Conservation (phyloP, 2,797 vertebrate species). For the Thamnophis elegans region DNA sequence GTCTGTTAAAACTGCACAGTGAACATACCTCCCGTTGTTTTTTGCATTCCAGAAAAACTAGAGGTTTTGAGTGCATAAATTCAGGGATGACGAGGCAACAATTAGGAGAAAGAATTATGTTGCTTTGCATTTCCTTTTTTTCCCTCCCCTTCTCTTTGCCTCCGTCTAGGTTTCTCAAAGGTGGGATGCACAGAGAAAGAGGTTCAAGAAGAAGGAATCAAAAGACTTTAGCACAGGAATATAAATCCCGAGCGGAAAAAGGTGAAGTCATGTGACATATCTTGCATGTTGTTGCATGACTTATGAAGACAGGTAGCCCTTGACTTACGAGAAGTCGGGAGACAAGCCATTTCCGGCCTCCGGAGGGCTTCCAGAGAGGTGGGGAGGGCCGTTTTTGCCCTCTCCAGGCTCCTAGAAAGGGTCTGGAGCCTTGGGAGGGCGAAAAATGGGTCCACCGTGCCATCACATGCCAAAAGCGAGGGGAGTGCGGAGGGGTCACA, state of each 20-base stretch:
- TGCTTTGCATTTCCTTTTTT: background rate
- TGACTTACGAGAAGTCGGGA: no score
- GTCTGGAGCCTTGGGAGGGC: no score
- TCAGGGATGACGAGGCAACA: background rate
- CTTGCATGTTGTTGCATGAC: background rate
- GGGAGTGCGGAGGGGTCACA: no score
- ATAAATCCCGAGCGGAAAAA: no score
- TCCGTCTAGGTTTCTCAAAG: background rate
- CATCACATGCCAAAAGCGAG: no score
- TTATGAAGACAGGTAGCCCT: background rate
- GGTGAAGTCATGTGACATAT: no score
- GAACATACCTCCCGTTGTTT: background rate
- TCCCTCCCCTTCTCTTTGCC: background rate
- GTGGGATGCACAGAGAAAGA: background rate
- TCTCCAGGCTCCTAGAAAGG: no score
- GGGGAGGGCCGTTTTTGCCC: no score
- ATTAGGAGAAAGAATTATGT: background rate
- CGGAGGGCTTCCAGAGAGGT: no score
- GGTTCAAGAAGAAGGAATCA: background rate
- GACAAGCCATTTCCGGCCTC: no score
- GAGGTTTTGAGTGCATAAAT: background rate
- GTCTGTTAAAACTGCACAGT: background rate
- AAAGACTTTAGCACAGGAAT: background rate
- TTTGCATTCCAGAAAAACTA: background rate
- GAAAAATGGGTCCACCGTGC: no score